Evolutionary conservation across 2,888 invertebrate genomes (phyloP).

Genomic region (Dryobotodes eremita): DNA sequence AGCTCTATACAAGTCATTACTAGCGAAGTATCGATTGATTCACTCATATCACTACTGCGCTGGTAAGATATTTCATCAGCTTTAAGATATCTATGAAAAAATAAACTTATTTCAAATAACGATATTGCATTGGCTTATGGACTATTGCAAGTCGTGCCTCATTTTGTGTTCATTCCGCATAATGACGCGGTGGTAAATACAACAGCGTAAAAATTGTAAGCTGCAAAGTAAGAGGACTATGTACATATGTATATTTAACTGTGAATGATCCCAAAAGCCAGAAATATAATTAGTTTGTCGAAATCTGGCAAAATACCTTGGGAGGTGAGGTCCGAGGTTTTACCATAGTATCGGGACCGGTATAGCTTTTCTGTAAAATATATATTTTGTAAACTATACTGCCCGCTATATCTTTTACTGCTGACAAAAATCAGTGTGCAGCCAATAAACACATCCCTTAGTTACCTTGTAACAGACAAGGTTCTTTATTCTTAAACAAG

Average conservation of each 20-base stretch:
- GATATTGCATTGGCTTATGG: conserved; percentile 46
- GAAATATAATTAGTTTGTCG: conserved; percentile 57
- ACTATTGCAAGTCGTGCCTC: conserved; percentile 42
- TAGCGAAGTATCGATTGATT: conserved; percentile 35
- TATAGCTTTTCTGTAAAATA: conserved; percentile 78
- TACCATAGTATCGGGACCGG: conserved; percentile 74
- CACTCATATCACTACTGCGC: conserved; percentile 1
- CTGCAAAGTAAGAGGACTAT: conserved; percentile 62
- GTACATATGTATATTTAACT: conserved; percentile 48
- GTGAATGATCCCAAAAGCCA: conserved; percentile 69
- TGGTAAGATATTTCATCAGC: conserved; percentile 15
- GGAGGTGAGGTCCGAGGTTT: conserved; percentile 71
- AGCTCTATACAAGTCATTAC: conserved; percentile 64
- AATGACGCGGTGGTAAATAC: conserved; percentile 38
- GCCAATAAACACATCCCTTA: conserved; percentile 32
- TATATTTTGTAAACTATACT: conserved; percentile 56
- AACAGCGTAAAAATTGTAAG: conserved; percentile 54
- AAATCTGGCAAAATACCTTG: conserved; percentile 68
- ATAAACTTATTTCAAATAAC: conserved; percentile 18
- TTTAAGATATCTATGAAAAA: conserved; percentile 18
- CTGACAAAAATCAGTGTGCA: neutral
- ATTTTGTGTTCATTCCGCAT: conserved; percentile 45
- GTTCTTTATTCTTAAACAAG: conserved; percentile 9
- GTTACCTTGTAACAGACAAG: conserved; percentile 26
- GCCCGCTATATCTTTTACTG: conserved; percentile 5